Base-by-base conservation (phyloP, 2,797 vertebrate species). In the Sebastes cheni region DNA sequence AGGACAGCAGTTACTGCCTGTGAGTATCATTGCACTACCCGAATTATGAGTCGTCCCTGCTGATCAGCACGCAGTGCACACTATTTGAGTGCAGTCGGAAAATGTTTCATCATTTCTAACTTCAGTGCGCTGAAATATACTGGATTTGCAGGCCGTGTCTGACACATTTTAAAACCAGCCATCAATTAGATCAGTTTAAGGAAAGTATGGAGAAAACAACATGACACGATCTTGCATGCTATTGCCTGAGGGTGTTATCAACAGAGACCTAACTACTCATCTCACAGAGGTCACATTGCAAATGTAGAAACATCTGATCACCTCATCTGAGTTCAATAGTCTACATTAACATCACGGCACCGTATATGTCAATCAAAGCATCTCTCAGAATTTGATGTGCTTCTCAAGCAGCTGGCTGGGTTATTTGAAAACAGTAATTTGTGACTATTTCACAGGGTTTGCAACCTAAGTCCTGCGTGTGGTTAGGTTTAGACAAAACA, bases 1-100 rank as follows among this genome's bases (percentile, higher is more conserved):
- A 77, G 85, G 84, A 74, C 84, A 52, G 77, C 83, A 82, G 74
- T 86, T 90, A 86, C 83, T 81, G 83, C 83, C 85, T 83, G 93
- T 93, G 83, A 93, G 91, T 93, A 89, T 79, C 73, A 79, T 46
- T 39, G 55, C 71, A 52, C 74, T 18, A 3, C 55, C 27, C 34
- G 13, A 82, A 77, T 88, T 64, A 68, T 55, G 56, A 82, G 52
- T 67, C 13, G 2, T 54, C 72, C 70, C 73, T 29, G 56, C 77
- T 76, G 82, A 84, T 77, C 67, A 29, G 68, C 80, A 60, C 1
- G 2, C 46, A 22, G 70, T 4, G 18, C 32, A 59, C 30, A 34
- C 46, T 73, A 59, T 79, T 42, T 8, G 6, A 39, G 18, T 74
- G 46, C 12, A 8, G 58, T 32, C 4, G 10, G 22, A 11, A 55